Conservation (phyloP, 1,140 invertebrate species). For the Bombyx mandarina region DNA sequence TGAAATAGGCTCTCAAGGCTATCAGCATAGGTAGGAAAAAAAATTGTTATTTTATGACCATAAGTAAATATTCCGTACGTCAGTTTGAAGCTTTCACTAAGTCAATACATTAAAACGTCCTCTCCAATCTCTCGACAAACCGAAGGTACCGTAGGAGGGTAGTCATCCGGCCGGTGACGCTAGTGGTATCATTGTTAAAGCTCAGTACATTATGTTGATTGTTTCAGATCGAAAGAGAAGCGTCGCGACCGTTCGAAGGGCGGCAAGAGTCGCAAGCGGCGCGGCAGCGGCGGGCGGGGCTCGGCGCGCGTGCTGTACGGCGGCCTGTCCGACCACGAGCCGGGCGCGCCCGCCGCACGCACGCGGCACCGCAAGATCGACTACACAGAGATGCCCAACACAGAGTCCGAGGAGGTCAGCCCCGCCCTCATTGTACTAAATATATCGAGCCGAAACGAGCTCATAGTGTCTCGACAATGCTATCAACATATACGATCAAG, state of each 20-base stretch:
- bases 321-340: conserved; percentile 43
- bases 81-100: no score
- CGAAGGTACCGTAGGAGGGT: no score
- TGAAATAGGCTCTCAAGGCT: no score
- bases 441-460: no score
- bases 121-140: no score
- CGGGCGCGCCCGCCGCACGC: conserved; percentile 55
- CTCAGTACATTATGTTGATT: not conserved
- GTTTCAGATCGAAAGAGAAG: not conserved
- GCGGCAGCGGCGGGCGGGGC: conserved; percentile 51
- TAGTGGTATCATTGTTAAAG: not conserved
- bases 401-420: conserved; percentile 78
- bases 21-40: no score
- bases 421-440: no score
- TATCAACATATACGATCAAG: no score
- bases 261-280: conserved; percentile 32
- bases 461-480: no score
- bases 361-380: conserved; percentile 78
- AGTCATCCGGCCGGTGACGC: not conserved
- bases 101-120: no score
- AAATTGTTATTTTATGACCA: no score
- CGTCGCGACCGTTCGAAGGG: conserved; percentile 18
- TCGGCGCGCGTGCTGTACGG: conserved; percentile 59
- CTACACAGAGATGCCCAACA: conserved; percentile 78
- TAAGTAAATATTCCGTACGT: no score